Percentiles rank a stretch among this genome's conserved stretches.
phyloP scores from a whole-genome alignment of 2,888 invertebrate species.

The Glyphotaelius pellucidus region DNA sequence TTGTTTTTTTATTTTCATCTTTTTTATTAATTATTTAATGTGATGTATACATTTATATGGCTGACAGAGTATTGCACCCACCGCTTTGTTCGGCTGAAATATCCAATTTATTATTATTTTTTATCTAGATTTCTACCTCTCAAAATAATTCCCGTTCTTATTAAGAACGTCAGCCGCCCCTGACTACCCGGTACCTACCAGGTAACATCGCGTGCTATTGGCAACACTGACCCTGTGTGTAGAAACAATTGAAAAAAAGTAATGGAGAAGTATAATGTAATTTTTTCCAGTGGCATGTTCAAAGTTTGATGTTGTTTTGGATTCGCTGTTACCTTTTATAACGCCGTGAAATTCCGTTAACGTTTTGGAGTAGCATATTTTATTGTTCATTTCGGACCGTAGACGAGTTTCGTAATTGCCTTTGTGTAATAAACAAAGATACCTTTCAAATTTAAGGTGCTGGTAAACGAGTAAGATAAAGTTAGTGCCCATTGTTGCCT shows the following conservation, averaged over 20 bases:
- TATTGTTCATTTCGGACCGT: background rate
- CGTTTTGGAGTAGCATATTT: slow-evolving; percentile 4
- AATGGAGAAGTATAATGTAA: background rate
- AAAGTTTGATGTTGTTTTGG: slow-evolving; percentile 8
- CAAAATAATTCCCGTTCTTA: too few species aligned
- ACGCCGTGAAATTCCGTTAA: background rate
- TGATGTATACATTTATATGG: too few species aligned
- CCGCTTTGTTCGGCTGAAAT: too few species aligned
- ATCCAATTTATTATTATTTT: too few species aligned
- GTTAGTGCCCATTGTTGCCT: too few species aligned
- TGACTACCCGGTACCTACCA: background rate
- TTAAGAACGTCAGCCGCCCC: background rate
- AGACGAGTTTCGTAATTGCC: background rate
- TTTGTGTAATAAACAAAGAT: background rate
- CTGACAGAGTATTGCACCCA: too few species aligned
- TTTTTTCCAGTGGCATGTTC: slow-evolving; percentile 12
- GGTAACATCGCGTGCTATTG: background rate
- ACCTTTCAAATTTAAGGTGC: background rate
- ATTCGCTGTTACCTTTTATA: background rate
- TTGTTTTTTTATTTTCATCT: too few species aligned
- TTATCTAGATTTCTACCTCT: too few species aligned
- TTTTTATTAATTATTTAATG: too few species aligned
- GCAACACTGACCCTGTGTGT: background rate
- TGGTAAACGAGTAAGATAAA: too few species aligned
- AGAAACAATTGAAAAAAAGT: background rate